Evolutionary conservation across 2,113 vertebrate genomes (phyloP).

Genomic region (Craseonycteris thonglongyai): DNA sequence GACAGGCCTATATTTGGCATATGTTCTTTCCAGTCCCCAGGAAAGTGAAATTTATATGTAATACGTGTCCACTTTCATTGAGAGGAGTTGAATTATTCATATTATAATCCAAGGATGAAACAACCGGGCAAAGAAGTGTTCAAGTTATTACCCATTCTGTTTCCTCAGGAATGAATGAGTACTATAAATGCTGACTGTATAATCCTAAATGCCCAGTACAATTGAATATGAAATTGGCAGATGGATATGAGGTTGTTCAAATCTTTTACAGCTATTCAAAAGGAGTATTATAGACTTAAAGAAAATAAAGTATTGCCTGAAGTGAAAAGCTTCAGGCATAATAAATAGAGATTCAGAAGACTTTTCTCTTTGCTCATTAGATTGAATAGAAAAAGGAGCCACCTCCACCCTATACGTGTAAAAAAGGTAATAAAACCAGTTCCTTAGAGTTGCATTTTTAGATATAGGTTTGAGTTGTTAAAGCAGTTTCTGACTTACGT

Average conservation of each 20-base stretch:
- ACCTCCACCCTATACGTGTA: background rate
- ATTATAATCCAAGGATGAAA: background rate
- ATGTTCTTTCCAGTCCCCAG: background rate
- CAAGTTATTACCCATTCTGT: background rate
- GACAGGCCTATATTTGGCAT: background rate
- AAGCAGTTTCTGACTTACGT: background rate
- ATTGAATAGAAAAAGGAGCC: background rate
- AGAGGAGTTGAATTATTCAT: background rate
- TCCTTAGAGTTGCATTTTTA: background rate
- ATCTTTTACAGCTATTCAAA: background rate
- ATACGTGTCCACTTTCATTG: background rate
- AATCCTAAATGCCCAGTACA: background rate
- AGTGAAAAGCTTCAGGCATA: background rate
- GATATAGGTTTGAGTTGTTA: background rate
- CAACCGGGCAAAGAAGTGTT: background rate
- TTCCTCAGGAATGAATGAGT: background rate
- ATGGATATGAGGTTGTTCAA: background rate
- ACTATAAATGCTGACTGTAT: background rate
- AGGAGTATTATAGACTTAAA: background rate
- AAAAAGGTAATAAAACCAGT: background rate
- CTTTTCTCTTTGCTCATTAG: constrained; percentile 11
- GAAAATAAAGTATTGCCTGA: background rate
- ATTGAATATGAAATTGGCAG: background rate
- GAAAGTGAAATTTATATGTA: background rate
- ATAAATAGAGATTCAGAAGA: background rate